A percentile compares a stretch with the other conserved stretches of the same genome.
Evolutionary conservation across 2,797 vertebrate genomes (phyloP).

Genomic region (Acomys russatus): DNA sequence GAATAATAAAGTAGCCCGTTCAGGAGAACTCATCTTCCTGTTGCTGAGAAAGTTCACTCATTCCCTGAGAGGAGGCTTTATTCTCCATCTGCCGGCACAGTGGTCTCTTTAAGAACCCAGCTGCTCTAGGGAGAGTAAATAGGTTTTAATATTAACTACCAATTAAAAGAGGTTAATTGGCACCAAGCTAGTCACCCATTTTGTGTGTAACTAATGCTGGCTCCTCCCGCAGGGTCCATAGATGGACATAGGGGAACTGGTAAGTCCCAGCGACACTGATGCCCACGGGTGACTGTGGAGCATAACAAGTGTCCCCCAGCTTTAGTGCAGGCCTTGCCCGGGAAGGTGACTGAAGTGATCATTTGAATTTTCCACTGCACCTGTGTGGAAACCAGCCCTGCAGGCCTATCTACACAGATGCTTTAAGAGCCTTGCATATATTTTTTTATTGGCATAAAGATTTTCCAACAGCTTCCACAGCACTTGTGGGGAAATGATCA

Average conservation of each 20-base stretch:
- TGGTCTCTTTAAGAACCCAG: constrained; percentile 85
- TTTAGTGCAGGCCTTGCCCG: background rate
- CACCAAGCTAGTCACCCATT: constrained; percentile 86
- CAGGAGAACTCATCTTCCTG: background rate
- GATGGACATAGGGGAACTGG: constrained; percentile 76
- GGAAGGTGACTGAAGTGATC: constrained; percentile 25
- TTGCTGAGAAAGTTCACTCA: background rate
- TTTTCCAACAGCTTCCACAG: constrained; percentile 3
- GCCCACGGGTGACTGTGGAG: constrained; percentile 65
- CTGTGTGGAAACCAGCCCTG: background rate
- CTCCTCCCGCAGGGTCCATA: constrained; percentile 68
- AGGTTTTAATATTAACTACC: constrained; percentile 90
- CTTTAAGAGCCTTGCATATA: too few species aligned
- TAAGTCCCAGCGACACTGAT: constrained; percentile 62
- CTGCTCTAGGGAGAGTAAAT: constrained; percentile 87
- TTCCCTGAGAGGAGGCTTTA: constrained; percentile 81
- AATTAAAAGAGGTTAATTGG: constrained; percentile 90
- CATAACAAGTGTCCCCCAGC: background rate
- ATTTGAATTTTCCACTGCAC: constrained; percentile 54
- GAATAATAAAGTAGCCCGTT: background rate
- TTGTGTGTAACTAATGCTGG: constrained; percentile 84
- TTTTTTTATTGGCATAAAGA: constrained; percentile 65
- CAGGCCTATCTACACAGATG: background rate
- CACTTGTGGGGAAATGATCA: constrained; percentile 31
- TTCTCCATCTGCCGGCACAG: constrained; percentile 81